Evolutionary conservation across 1,140 invertebrate species (phyloP).

Genomic region (Sycophila sp.): DNA sequence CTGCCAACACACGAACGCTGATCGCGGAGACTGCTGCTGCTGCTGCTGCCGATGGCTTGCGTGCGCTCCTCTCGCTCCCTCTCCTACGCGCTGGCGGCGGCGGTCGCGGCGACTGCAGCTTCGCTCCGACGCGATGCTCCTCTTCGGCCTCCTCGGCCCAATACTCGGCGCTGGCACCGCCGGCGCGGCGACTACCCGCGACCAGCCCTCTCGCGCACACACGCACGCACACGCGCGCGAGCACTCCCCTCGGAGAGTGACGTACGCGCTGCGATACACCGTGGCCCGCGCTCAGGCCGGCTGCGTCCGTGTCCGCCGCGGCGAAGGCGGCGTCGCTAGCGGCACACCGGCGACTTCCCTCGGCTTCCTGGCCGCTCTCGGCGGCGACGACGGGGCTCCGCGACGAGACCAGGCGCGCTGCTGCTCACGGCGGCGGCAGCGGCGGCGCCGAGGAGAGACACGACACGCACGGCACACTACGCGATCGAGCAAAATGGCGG

Average conservation of each 20-base stretch:
- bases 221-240: neutral
- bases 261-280: neutral
- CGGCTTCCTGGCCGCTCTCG: no score
- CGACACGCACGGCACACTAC: conserved; percentile 30
- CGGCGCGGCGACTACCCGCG: neutral
- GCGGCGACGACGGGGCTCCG: no score
- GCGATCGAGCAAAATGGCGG: conserved; percentile 38
- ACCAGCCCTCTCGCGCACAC: neutral
- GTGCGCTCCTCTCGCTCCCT: neutral
- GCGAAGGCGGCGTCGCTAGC: neutral
- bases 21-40: no score
- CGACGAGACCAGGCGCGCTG: no score
- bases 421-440: no score
- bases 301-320: neutral
- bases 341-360: no score
- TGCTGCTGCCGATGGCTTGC: neutral
- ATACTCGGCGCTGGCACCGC: neutral
- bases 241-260: neutral
- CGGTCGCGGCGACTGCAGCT: neutral
- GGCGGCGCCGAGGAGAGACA: no score
- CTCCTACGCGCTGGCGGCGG: neutral
- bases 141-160: neutral
- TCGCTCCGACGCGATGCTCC: neutral
- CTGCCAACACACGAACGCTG: no score
- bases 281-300: neutral